Evolutionary conservation across 1,140 invertebrate species (phyloP), one percentile per base, ranked within the genome.

Genomic region (Streblospio benedicti): DNA sequence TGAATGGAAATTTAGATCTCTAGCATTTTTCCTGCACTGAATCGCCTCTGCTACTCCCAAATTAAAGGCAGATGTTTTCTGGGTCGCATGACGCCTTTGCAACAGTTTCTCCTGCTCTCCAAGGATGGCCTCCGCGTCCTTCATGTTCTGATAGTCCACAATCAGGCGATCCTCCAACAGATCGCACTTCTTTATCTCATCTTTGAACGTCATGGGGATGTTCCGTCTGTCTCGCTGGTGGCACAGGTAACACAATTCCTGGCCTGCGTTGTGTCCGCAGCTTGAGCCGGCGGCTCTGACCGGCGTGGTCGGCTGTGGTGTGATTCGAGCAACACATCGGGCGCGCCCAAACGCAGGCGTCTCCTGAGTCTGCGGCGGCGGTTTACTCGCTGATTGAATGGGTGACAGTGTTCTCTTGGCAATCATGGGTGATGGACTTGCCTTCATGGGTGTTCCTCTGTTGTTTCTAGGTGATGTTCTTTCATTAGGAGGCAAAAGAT

Each of bases 201-300:
- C 75, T 5, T 65, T 57, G 51, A 78, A 76, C 1, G 70, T 73
- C 2, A 78, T 71, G 2, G 75, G 74, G 5, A 77, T 61, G 60
- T 78, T 78, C 20, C 72, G 59, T 16, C 69, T 62, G n/a, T 65
- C 67, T n/a, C 76, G 56, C 62, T 77, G 75, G 58, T 77, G 75
- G 62, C 76, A 78, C 12, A 78, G 65, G 59, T 77, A 77, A 62
- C 76, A 78, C 53, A 78, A 60, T 60, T 78, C 76, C 59, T 78
- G 76, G 3, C 75, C 76, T 38, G 74, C 71, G 47, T 69, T 69
- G 51, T 77, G 76, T n/a, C 57, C 57, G 27, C 57, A 59, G 3
- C 25, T n/a, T 18, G 45, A 54, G n/a, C n/a, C n/a, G n/a, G n/a
- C n/a, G n/a, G n/a, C n/a, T n/a, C n/a, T n/a, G n/a, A n/a, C n/a